These are phyloP conservation scores for Diplodus sargus DNA, from an alignment of 2,797 vertebrate species.

Conservation along the genomic window DNA sequence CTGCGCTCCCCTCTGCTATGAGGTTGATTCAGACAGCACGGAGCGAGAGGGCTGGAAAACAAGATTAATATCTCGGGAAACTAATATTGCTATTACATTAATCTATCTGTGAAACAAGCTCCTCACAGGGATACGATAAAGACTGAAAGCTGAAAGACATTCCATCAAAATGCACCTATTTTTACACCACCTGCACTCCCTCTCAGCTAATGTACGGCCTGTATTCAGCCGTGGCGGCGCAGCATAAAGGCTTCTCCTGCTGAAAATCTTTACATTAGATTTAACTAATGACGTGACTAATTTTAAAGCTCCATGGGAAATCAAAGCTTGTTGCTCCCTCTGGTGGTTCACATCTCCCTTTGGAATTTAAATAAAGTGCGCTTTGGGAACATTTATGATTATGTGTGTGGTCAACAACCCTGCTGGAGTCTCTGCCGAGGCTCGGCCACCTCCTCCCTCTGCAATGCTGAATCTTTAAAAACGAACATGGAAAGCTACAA, in stretches of 20 bases:
- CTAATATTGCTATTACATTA: conserved; percentile 50
- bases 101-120: conserved; percentile 48
- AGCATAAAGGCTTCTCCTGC: conserved; percentile 10
- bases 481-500: neutral
- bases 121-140: conserved; percentile 2
- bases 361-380: conserved; percentile 34
- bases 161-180: conserved; percentile 11
- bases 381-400: conserved; percentile 13
- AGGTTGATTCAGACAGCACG: conserved; percentile 11
- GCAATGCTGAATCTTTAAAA: conserved; percentile 26
- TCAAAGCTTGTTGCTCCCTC: conserved; percentile 71
- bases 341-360: conserved; percentile 62
- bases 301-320: conserved; percentile 45
- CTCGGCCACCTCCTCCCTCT: neutral
- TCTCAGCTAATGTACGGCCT: neutral
- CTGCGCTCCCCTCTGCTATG: conserved; percentile 21
- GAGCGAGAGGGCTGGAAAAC: conserved; percentile 26
- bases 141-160: conserved; percentile 19
- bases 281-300: conserved; percentile 35
- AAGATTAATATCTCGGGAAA: conserved; percentile 53
- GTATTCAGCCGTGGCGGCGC: neutral
- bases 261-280: conserved; percentile 7
- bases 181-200: neutral
- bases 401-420: conserved; percentile 17
- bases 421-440: neutral